These are phyloP conservation scores for Chymomyza procnemis DNA, from an alignment of 2,888 invertebrate species.

Conservation along the genomic window DNA sequence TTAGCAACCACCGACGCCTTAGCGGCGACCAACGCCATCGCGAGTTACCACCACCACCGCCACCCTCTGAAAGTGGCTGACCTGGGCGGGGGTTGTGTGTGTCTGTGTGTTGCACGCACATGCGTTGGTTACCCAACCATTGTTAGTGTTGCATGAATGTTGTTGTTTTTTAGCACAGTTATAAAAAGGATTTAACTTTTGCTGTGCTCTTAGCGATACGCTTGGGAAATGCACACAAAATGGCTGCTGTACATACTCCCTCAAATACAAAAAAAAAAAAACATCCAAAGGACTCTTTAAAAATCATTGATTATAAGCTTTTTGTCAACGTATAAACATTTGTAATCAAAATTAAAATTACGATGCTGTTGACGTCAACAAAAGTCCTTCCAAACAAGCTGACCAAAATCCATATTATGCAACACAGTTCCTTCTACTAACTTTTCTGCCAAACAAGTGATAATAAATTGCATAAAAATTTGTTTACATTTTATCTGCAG, in stretches of 20 bases:
- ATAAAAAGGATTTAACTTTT: constrained; percentile 59
- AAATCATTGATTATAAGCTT: no score
- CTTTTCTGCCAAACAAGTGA: constrained; percentile 44
- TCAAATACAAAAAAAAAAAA: no score
- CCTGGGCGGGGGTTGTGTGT: constrained; percentile 16
- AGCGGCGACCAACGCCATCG: constrained; percentile 17
- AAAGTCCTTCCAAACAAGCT: not conserved
- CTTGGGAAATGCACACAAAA: no score
- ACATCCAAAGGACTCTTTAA: no score
- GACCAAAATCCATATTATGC: constrained; percentile 16
- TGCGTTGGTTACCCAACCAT: constrained; percentile 35
- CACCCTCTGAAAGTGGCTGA: not conserved
- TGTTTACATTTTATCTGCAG: constrained; percentile 49
- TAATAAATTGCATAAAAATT: constrained; percentile 62
- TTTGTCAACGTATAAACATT: no score
- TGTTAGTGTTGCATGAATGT: no score
- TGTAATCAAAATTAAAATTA: no score
- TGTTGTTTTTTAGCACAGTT: constrained; percentile 16
- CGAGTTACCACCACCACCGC: constrained; percentile 16
- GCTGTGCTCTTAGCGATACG: constrained; percentile 5
- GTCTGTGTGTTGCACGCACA: constrained; percentile 42
- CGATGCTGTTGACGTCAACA: no score
- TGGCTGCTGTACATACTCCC: no score
- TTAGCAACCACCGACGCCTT: constrained; percentile 67
- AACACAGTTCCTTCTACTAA: constrained; percentile 10